Evolutionary conservation across 2,888 invertebrate species (phyloP).

Genomic region (Drosophila paramelanica): DNA sequence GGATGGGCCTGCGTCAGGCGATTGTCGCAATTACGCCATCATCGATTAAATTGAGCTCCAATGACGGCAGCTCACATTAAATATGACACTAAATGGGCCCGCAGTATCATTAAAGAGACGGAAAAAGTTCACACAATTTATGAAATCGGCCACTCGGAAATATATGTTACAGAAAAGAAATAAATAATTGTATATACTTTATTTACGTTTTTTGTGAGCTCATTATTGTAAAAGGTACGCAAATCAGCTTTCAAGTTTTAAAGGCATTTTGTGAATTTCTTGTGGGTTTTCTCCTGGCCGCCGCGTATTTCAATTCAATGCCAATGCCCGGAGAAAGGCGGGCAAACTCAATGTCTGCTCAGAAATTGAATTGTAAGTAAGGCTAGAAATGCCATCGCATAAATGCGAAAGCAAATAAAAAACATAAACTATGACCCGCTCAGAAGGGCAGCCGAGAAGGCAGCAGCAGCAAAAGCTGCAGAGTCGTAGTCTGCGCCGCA

Average conservation of each 20-base stretch:
- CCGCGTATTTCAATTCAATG: conserved; percentile 38
- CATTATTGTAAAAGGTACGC: conserved; percentile 2
- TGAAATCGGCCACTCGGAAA: conserved; percentile 27
- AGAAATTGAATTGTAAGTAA: conserved; percentile 80
- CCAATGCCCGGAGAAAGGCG: conserved; percentile 5
- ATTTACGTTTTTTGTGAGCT: not conserved
- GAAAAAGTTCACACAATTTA: conserved; percentile 37
- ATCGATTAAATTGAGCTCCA: conserved; percentile 41
- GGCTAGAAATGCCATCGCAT: conserved; percentile 73
- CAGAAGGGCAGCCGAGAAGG: conserved; percentile 13
- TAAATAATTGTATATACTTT: not conserved
- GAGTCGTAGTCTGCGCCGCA: conserved; percentile 37
- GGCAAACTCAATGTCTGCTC: conserved; percentile 40
- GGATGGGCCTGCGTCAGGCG: conserved; percentile 18
- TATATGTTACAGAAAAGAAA: not conserved
- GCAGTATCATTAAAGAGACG: conserved; percentile 1
- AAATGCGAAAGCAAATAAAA: conserved; percentile 66
- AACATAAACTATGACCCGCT: conserved; percentile 52
- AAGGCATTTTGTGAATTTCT: conserved; percentile 16
- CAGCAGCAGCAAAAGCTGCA: not conserved
- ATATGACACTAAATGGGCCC: conserved; percentile 14
- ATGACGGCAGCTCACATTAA: conserved; percentile 16
- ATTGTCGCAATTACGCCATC: conserved; percentile 52
- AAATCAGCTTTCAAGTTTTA: conserved; percentile 31
- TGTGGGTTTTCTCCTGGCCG: conserved; percentile 3